These are phyloP conservation scores for Alexandromys fortis DNA, from an alignment of 2,113 vertebrate genomes.

Conservation along the genomic window DNA sequence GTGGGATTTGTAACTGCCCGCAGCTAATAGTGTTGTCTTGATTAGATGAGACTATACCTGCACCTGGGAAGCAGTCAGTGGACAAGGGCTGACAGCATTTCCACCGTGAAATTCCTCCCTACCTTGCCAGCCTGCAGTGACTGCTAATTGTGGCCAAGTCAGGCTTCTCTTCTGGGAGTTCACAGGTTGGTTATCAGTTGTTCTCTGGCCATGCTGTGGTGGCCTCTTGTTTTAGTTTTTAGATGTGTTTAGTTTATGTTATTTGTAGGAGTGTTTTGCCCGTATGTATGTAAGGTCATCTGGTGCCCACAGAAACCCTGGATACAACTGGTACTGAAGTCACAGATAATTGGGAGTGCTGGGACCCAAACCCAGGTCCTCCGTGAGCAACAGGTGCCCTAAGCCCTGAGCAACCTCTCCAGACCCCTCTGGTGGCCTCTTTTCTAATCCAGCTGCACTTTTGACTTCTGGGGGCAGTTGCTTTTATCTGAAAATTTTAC, in stretches of 20 bases:
- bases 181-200: background rate
- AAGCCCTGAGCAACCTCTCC: background rate
- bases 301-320: background rate
- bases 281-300: background rate
- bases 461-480: background rate
- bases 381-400: background rate
- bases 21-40: background rate
- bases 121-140: background rate
- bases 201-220: background rate
- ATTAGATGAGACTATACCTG: background rate
- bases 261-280: background rate
- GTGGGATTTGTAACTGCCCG: background rate
- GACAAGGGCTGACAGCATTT: background rate
- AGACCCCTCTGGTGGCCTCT: background rate
- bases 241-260: background rate
- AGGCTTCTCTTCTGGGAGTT: background rate
- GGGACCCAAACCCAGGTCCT: background rate
- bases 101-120: background rate
- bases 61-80: background rate
- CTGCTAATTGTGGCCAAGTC: background rate
- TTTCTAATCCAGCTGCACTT: background rate
- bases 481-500: background rate
- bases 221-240: background rate
- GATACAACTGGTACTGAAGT: background rate
- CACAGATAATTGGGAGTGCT: background rate